Conservation (phyloP, 2,888 invertebrate species). For the Aphelenchoides bicaudatus region DNA sequence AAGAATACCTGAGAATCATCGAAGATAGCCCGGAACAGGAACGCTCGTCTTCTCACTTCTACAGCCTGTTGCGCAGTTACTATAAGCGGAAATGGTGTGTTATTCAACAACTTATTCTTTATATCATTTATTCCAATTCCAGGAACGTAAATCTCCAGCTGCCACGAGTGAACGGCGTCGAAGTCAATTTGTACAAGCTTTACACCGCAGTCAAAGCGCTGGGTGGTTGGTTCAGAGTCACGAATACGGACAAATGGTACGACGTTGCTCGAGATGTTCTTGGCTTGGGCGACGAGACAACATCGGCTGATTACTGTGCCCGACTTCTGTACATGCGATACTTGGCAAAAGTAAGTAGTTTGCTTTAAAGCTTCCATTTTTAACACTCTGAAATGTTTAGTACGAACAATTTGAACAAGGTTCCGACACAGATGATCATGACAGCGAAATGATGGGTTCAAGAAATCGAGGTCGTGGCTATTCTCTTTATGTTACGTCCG, state of each 20-base stretch:
- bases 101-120: slow-evolving; percentile 45
- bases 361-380: slow-evolving; percentile 17
- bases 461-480: slow-evolving; percentile 23
- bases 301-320: slow-evolving; percentile 78
- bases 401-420: slow-evolving; percentile 51
- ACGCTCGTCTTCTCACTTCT: slow-evolving; percentile 62
- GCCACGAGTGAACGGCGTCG: slow-evolving; percentile 80
- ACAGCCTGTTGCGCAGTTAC: slow-evolving; percentile 45
- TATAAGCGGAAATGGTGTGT: slow-evolving; percentile 65
- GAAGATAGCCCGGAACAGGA: slow-evolving; percentile 64
- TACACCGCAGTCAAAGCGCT: slow-evolving; percentile 84
- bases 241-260: slow-evolving; percentile 47
- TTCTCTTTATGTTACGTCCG: slow-evolving; percentile 45
- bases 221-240: slow-evolving; percentile 87
- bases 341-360: slow-evolving; percentile 18
- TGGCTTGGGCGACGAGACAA: slow-evolving; percentile 29
- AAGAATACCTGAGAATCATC: slow-evolving; percentile 46
- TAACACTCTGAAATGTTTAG: slow-evolving; percentile 37
- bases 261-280: slow-evolving; percentile 44
- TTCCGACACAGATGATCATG: slow-evolving; percentile 47
- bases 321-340: slow-evolving; percentile 64
- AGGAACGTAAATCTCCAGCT: slow-evolving; percentile 63
- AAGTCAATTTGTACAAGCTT: slow-evolving; percentile 84
- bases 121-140: slow-evolving; percentile 8
- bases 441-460: slow-evolving; percentile 29